Conservation (phyloP, 1,140 invertebrate species). For the Heliconius himera region DNA sequence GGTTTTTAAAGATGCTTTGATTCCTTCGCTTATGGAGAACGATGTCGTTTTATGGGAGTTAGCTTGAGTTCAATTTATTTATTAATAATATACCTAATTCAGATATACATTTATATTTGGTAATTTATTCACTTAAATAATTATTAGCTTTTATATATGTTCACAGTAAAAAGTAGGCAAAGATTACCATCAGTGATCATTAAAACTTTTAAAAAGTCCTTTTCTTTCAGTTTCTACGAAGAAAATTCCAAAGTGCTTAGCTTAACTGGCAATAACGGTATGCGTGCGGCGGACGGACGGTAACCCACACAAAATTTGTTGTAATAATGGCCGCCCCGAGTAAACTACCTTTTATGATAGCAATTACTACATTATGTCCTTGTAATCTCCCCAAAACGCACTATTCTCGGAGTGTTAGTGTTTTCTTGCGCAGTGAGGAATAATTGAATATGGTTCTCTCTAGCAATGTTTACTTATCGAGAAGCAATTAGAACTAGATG, state of each 20-base stretch:
- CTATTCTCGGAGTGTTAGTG: constrained; percentile 37
- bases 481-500: constrained; percentile 27
- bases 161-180: neutral
- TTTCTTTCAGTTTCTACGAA: constrained; percentile 19
- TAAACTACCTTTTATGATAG: constrained; percentile 57
- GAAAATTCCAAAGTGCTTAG: constrained; percentile 26
- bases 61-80: too few relatives aligned
- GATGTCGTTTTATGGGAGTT: too few relatives aligned
- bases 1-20: neutral
- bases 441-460: constrained; percentile 37
- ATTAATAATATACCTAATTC: too few relatives aligned
- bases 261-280: constrained; percentile 35
- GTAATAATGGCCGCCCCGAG: constrained; percentile 54
- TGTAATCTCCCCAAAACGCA: constrained; percentile 49
- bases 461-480: constrained; percentile 30
- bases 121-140: too few relatives aligned
- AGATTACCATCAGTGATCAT: neutral
- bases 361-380: constrained; percentile 57
- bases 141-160: neutral
- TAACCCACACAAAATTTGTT: constrained; percentile 50
- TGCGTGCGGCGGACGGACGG: constrained; percentile 46
- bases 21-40: too few relatives aligned
- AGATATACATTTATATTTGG: too few relatives aligned
- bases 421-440: constrained; percentile 33
- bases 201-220: neutral